Percentiles rank a stretch among this genome's conserved stretches.
Conservation (phyloP, 2,113 vertebrate species). For the Oreochromis tanganicae region DNA sequence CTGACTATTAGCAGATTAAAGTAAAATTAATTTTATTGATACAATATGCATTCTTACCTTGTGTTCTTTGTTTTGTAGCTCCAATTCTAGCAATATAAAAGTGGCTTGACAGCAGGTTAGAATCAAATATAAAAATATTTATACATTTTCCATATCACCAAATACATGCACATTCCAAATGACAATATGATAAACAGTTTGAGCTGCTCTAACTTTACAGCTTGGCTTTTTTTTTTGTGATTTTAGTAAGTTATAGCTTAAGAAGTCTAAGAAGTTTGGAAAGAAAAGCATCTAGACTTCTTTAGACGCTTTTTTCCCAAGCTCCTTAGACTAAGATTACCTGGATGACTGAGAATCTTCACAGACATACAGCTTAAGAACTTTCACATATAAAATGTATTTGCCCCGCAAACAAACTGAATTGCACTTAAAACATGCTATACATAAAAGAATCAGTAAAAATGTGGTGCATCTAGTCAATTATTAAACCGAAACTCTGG, state of each 20-base stretch:
- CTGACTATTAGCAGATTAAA: neutral
- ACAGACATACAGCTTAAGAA: neutral
- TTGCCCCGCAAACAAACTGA: neutral
- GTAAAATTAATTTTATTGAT: neutral
- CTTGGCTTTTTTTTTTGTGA: neutral
- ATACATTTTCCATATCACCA: neutral
- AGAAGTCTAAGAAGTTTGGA: neutral
- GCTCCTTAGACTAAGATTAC: neutral
- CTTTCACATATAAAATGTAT: neutral
- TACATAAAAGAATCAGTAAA: neutral
- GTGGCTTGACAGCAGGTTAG: neutral
- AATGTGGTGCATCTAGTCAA: neutral
- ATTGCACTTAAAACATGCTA: neutral
- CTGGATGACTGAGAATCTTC: neutral
- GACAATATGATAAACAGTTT: neutral
- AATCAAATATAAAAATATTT: neutral
- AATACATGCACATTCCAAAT: neutral
- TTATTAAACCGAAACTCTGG: neutral
- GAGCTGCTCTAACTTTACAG: neutral
- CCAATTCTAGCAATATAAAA: neutral
- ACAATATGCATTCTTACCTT: neutral
- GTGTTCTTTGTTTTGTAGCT: neutral
- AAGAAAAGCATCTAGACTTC: neutral
- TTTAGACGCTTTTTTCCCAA: neutral
- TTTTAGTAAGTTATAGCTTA: neutral